Percentiles rank a stretch among this genome's conserved stretches.
Conservation (phyloP, 2,797 vertebrate genomes). For the Danio albolineatus region DNA sequence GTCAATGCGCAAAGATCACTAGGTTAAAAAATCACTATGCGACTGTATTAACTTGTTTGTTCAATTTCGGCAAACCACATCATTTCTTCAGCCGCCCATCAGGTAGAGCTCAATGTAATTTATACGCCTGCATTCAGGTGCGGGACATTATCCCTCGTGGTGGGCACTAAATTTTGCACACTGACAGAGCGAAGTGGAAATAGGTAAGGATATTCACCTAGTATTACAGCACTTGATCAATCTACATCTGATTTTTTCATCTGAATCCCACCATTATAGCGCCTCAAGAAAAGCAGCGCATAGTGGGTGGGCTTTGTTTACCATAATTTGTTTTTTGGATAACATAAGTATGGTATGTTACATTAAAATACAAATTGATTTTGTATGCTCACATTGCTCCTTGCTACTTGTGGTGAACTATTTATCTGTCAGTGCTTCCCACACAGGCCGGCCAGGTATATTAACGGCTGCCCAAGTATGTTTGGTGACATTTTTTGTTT, state of each 20-base stretch:
- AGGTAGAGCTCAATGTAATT: constrained; percentile 58
- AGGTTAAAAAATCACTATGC: constrained; percentile 65
- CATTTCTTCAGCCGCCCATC: constrained; percentile 64
- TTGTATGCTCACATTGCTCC: no score
- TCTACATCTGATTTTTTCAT: constrained; percentile 61
- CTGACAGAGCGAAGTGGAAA: constrained; percentile 62
- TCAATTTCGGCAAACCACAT: constrained; percentile 72
- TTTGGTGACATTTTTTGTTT: no score
- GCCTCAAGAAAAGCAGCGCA: constrained; percentile 66
- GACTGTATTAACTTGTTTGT: constrained; percentile 77
- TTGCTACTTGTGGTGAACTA: no score
- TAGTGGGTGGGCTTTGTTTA: constrained; percentile 61
- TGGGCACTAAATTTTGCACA: constrained; percentile 56
- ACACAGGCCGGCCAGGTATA: no score
- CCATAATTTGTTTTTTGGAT: constrained; percentile 50
- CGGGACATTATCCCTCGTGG: constrained; percentile 62
- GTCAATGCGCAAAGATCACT: constrained; percentile 66
- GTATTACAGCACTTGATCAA: constrained; percentile 61
- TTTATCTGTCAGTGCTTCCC: no score
- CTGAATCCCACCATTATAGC: constrained; percentile 50
- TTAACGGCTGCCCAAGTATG: no score
- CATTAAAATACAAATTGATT: constrained; percentile 19
- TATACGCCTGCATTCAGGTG: constrained; percentile 62
- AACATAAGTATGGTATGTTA: constrained; percentile 46
- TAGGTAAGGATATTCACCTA: constrained; percentile 62